Percentiles rank a stretch among this genome's conserved stretches.
phyloP scores from a whole-genome alignment of 2,888 invertebrate genomes.

The Ornithoptera alexandrae region DNA sequence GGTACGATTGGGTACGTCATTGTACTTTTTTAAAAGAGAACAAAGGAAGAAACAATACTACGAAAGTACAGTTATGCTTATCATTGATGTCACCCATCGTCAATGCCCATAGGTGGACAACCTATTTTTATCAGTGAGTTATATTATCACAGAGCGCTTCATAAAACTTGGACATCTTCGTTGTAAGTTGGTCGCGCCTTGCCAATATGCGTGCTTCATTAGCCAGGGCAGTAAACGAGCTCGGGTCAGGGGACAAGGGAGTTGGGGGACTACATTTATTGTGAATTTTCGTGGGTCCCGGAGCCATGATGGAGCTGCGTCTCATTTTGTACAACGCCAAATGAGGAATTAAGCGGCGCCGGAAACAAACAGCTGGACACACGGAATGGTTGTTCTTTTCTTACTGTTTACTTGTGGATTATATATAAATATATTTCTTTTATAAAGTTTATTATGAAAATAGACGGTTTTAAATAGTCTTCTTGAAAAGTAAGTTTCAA shows the following conservation, averaged over 20 bases:
- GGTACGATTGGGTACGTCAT: too few relatives aligned
- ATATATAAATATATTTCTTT: background rate
- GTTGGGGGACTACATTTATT: slow-evolving; percentile 49
- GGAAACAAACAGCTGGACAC: slow-evolving; percentile 24
- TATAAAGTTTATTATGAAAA: background rate
- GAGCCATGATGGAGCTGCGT: slow-evolving; percentile 58
- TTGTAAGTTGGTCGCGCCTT: slow-evolving; percentile 56
- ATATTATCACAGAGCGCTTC: slow-evolving; percentile 4
- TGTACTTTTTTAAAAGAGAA: too few relatives aligned
- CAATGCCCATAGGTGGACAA: too few relatives aligned
- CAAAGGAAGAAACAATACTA: too few relatives aligned
- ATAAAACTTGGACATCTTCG: slow-evolving; percentile 37
- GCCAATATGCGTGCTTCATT: slow-evolving; percentile 74
- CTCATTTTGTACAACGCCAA: slow-evolving; percentile 47
- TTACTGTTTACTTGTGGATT: slow-evolving; percentile 2
- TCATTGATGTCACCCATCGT: too few relatives aligned
- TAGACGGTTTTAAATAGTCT: too few relatives aligned
- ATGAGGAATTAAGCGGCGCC: slow-evolving; percentile 54
- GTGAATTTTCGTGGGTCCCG: slow-evolving; percentile 45
- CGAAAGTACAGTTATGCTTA: too few relatives aligned
- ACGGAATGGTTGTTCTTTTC: slow-evolving; percentile 15
- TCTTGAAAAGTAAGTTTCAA: too few relatives aligned
- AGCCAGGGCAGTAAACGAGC: slow-evolving; percentile 62
- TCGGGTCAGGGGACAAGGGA: slow-evolving; percentile 50
- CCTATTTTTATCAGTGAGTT: background rate